phyloP scores from a whole-genome alignment of 2,797 vertebrate species.

The Micrastur ruficollis region DNA sequence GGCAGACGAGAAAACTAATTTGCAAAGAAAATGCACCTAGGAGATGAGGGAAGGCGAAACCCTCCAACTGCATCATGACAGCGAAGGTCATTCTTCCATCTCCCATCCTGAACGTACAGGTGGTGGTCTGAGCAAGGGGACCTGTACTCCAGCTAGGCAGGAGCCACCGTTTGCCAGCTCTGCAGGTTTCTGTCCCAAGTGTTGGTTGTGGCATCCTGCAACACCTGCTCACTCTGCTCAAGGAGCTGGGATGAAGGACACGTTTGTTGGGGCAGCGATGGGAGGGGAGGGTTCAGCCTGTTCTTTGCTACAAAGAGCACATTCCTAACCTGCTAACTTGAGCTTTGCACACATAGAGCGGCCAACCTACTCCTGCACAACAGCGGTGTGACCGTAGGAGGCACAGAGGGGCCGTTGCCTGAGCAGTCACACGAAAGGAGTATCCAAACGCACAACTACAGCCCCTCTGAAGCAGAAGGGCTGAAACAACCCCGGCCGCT shows the following conservation, averaged over 20 bases:
- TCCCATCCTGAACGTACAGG: background rate
- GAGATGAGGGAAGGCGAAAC: constrained; percentile 15
- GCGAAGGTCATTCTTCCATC: background rate
- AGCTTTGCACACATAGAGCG: background rate
- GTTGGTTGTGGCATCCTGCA: background rate
- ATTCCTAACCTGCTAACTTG: constrained; percentile 35
- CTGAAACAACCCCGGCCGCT: background rate
- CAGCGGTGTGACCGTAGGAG: background rate
- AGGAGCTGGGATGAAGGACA: background rate
- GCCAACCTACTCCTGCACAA: background rate
- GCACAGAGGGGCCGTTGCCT: background rate
- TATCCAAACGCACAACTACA: constrained; percentile 53
- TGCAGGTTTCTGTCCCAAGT: background rate
- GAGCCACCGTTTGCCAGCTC: background rate
- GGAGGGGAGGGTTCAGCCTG: background rate
- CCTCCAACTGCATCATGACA: background rate
- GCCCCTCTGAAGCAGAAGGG: constrained; percentile 5
- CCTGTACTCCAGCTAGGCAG: background rate
- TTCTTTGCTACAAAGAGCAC: background rate
- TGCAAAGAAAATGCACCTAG: background rate
- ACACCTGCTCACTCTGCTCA: background rate
- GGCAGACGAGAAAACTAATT: background rate
- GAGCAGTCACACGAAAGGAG: background rate
- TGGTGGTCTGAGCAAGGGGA: background rate
- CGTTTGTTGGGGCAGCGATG: rapidly evolving